A percentile compares a stretch with the other conserved stretches of the same genome.
Conservation (phyloP, 2,113 vertebrate genomes). For the Rhinolophus ferrumequinum region DNA sequence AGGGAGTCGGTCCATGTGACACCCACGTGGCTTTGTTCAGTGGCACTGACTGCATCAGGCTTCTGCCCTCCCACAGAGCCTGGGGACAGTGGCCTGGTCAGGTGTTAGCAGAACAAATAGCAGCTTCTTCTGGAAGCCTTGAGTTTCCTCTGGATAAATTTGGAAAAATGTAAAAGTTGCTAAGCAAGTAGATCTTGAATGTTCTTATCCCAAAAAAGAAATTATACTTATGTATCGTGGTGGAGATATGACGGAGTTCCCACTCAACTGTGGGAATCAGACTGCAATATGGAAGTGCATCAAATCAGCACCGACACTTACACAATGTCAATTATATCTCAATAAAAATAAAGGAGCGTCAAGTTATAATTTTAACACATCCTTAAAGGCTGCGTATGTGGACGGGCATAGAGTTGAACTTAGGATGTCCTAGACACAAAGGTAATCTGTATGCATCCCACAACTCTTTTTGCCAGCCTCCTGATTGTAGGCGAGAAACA, state of each 20-base stretch:
- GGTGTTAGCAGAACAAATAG: too few species aligned
- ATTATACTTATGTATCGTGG: neutral
- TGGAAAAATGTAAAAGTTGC: neutral
- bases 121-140: neutral
- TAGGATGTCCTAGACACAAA: too few species aligned
- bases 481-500: neutral
- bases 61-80: too few species aligned
- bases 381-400: neutral
- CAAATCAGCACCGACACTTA: neutral
- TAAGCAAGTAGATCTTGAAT: neutral
- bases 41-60: neutral
- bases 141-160: neutral
- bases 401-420: neutral
- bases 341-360: neutral
- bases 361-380: neutral
- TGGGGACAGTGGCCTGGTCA: rapidly evolving
- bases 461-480: neutral
- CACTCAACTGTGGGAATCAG: neutral
- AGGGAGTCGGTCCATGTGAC: too few species aligned
- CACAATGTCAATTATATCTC: neutral
- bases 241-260: too few species aligned
- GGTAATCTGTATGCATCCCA: too few species aligned
- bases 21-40: neutral
- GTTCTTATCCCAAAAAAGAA: neutral
- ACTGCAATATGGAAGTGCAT: neutral